Evolutionary conservation across 2,888 invertebrate genomes (phyloP), one percentile per base, ranked within the genome.

Genomic region (Cephus pygmeus): DNA sequence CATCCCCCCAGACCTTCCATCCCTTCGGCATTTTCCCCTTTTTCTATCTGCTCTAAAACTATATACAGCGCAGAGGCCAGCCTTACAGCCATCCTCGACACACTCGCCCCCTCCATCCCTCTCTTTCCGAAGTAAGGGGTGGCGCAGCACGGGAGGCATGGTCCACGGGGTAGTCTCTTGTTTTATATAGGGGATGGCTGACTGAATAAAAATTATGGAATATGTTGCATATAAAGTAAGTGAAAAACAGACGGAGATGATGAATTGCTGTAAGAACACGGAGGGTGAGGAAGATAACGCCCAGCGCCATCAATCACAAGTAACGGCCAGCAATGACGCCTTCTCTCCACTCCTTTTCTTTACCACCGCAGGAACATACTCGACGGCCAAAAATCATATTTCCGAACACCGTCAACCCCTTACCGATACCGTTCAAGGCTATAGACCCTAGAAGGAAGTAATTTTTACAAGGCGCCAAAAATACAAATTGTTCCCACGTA

Each of bases 11-110:
- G 81, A 81, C 83, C 79, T 80, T 80, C 81, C 81, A 79, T 80
- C 80, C 92, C 92, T 93, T 92, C 92, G 92, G 92, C 92, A 93
- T 93, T 93, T 93, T 93, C 93, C 56, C 23, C 56, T 23, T 15
- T 56, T 56, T 56, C 56, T 56, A 56, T 56, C 23, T 15, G 4
- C 40, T 40, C 40, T 23, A 56, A 56, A 23, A 56, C 23, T 56
- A 56, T 56, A 56, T 56, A 56, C 1, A 56, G 23, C 23, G 56
- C 23, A 56, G 56, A 23, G 23, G 56, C 56, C 23, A 56, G 15
- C 56, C 56, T 56, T 56, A 23, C 23, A 56, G 92, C 93, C 93
- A 92, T 77, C 79, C 75, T 77, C 69, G 74, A 56, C 30, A 75
- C 69, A 92, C 91, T 89, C 89, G 69, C 77, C 36, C 34, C 68